Evolutionary conservation across 2,113 vertebrate genomes (phyloP), one percentile per base, ranked within the genome.

Genomic region (Tapirus terrestris): DNA sequence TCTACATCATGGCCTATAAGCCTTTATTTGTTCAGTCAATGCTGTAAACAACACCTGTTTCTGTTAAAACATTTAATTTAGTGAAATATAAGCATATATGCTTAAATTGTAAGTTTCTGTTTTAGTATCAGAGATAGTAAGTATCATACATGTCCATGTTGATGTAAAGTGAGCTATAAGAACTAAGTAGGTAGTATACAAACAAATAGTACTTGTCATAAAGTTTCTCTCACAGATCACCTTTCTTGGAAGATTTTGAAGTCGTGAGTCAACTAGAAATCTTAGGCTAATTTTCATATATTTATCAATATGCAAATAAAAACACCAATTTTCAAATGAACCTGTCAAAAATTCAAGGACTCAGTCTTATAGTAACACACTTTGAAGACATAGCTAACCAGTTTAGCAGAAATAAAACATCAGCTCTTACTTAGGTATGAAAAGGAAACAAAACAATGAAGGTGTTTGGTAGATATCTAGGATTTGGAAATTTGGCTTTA

Each of bases 241-340:
- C 79, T 36, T 89, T 80, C 36, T 25, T 94, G 8, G 7, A 83
- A 76, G 8, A 84, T 84, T 93, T 90, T 96, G 43, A 90, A 93
- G 27, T 68, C 68, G 18, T 29, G 12, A 2, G 2, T 80, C 23
- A 89, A 33, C 77, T 80, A 33, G 51, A 82, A 87, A 73, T 60
- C 1, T 75, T 48, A 61, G 25, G n/a, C 1, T 92, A 93, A 33
- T 67, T 82, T 88, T 86, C 29, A 68, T 65, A 3, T 81, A 67
- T 31, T 63, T 94, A 68, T 72, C 13, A 0, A 29, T 56, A 45
- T 63, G 7, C 16, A 93, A 93, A 82, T 80, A 63, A 48, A 95
- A 73, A 63, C 48, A 1, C 0, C 9, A 75, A 0, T 70, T 82
- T 91, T 96, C 27, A 67, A 72, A 20, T 60, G 12, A 89, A 9